Evolutionary conservation across 1,140 invertebrate species (phyloP).

Genomic region (Paralvinella palmiformis): DNA sequence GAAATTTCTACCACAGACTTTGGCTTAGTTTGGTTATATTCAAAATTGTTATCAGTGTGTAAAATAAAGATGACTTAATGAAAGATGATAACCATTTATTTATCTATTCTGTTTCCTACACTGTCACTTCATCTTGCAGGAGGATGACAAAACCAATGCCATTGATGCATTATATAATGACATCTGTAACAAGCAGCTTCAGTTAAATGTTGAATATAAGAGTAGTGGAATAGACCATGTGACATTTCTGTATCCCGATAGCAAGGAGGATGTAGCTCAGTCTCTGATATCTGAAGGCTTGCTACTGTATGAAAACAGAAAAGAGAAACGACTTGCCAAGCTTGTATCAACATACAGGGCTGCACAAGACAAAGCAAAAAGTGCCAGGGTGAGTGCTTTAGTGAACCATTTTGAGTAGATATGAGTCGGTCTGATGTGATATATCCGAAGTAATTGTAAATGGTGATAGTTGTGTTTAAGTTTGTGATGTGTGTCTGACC

Average conservation of each 20-base stretch:
- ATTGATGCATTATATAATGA: conserved; percentile 54
- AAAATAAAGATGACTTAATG: no score
- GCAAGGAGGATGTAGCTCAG: conserved; percentile 72
- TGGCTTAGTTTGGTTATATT: no score
- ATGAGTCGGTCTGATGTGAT: no score
- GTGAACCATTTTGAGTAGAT: background rate
- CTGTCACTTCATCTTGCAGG: conserved; percentile 45
- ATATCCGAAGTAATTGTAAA: no score
- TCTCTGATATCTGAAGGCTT: conserved; percentile 78
- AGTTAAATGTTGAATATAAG: conserved; percentile 57
- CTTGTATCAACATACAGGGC: conserved; percentile 75
- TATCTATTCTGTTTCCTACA: no score
- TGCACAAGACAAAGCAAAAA: conserved; percentile 79
- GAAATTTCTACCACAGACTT: no score
- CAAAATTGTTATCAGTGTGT: no score
- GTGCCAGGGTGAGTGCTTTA: conserved; percentile 56
- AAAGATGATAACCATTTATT: no score
- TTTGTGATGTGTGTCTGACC: no score
- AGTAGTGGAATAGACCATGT: conserved; percentile 58
- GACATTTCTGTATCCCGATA: conserved; percentile 63
- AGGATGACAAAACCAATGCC: conserved; percentile 71
- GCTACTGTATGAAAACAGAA: conserved; percentile 70
- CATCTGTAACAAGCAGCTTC: conserved; percentile 44
- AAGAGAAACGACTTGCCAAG: conserved; percentile 73
- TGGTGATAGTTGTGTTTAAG: no score